A percentile compares a stretch with the other conserved stretches of the same genome.
These are phyloP conservation scores for Aplocera efformata DNA, from an alignment of 2,888 invertebrate genomes.

Conservation along the genomic window DNA sequence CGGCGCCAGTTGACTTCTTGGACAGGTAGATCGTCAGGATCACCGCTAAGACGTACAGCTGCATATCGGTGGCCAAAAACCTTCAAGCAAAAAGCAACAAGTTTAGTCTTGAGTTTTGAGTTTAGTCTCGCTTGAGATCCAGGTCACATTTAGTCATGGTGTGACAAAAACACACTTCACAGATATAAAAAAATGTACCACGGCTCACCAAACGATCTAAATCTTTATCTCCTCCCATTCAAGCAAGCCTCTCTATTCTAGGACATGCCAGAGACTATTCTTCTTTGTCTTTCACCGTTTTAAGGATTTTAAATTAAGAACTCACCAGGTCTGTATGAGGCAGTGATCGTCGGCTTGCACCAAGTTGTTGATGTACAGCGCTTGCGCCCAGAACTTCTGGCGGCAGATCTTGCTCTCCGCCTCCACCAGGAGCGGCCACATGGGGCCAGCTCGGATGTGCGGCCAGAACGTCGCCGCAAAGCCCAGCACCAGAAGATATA, in stretches of 20 bases:
- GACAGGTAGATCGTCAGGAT: constrained; percentile 40
- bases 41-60: constrained; percentile 45
- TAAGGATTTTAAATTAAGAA: no score
- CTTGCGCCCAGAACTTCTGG: constrained; percentile 55
- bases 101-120: no score
- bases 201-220: no score
- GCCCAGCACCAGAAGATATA: constrained; percentile 48
- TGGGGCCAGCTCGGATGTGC: constrained; percentile 40
- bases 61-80: constrained; percentile 63
- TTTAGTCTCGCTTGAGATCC: not conserved
- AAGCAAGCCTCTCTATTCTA: no score
- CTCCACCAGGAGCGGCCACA: constrained; percentile 48
- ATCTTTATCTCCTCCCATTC: no score
- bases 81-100: constrained; percentile 28
- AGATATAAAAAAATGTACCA: no score
- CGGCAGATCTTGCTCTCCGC: constrained; percentile 47
- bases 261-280: no score
- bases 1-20: constrained; percentile 26
- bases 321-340: constrained; percentile 57
- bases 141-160: no score
- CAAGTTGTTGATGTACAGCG: constrained; percentile 54
- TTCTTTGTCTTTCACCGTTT: no score
- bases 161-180: no score
- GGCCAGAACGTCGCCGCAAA: constrained; percentile 57
- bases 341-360: constrained; percentile 49